These are phyloP conservation scores for Aricia agestis DNA, from an alignment of 1,140 invertebrate species.

Conservation along the genomic window DNA sequence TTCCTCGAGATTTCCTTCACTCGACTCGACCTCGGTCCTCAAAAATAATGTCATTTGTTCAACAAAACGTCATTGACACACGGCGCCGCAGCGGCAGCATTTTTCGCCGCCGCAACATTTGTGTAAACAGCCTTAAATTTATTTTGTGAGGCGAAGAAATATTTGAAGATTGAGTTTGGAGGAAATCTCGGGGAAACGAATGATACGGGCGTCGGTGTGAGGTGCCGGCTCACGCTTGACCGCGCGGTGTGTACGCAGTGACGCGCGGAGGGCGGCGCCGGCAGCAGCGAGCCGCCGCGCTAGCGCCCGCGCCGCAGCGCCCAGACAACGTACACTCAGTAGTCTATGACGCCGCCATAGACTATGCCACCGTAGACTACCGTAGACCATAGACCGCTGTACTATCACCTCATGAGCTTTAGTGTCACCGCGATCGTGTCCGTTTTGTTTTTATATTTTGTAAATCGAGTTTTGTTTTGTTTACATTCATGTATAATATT, in stretches of 20 bases:
- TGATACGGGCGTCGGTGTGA: not conserved
- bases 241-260: constrained; percentile 1
- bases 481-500: not conserved
- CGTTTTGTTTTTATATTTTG: not conserved
- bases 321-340: not conserved
- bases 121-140: too few relatives aligned
- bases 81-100: too few relatives aligned
- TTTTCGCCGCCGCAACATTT: too few relatives aligned
- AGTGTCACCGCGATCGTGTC: not conserved
- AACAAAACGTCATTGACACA: too few relatives aligned
- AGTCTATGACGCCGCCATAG: not conserved
- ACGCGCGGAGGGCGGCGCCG: not conserved
- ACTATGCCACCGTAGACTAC: not conserved
- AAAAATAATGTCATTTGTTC: too few relatives aligned
- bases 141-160: too few relatives aligned
- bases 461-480: not conserved
- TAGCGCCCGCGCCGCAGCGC: not conserved
- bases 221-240: not conserved
- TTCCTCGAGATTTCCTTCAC: too few relatives aligned
- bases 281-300: not conserved
- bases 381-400: not conserved
- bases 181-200: too few relatives aligned
- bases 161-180: too few relatives aligned
- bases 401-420: not conserved
- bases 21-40: too few relatives aligned